Evolutionary conservation across 2,797 vertebrate species (phyloP).

Genomic region (Cichlasoma orientale): DNA sequence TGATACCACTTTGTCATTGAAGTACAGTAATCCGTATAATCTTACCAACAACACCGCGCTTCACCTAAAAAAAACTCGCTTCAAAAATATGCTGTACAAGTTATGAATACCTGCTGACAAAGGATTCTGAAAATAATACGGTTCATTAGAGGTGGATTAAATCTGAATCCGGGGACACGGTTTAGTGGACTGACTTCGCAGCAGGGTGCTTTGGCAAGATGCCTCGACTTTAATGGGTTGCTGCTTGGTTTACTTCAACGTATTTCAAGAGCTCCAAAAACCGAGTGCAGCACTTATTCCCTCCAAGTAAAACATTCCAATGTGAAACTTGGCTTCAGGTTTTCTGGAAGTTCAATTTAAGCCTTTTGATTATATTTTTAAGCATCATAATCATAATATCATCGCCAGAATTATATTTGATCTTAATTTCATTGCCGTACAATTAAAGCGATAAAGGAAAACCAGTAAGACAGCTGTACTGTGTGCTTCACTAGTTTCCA

Average conservation of each 20-base stretch:
- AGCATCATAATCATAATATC: background rate
- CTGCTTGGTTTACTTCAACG: slow-evolving; percentile 3
- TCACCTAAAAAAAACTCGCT: background rate
- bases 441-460: background rate
- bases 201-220: slow-evolving; percentile 35
- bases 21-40: background rate
- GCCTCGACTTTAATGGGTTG: slow-evolving; percentile 24
- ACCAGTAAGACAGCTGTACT: background rate
- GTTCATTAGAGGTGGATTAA: slow-evolving; percentile 51
- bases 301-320: background rate
- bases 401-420: background rate
- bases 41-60: background rate
- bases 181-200: slow-evolving; percentile 36
- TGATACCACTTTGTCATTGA: background rate
- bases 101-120: slow-evolving; percentile 5
- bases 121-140: slow-evolving; percentile 16
- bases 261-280: background rate
- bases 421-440: background rate
- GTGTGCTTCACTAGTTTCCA: too few relatives aligned
- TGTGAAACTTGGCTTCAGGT: background rate
- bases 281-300: background rate
- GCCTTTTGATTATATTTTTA: background rate
- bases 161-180: slow-evolving; percentile 29
- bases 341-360: background rate
- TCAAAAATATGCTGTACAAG: background rate